These are phyloP conservation scores for Ectropis grisescens DNA, from an alignment of 1,140 invertebrate species.

Conservation along the genomic window DNA sequence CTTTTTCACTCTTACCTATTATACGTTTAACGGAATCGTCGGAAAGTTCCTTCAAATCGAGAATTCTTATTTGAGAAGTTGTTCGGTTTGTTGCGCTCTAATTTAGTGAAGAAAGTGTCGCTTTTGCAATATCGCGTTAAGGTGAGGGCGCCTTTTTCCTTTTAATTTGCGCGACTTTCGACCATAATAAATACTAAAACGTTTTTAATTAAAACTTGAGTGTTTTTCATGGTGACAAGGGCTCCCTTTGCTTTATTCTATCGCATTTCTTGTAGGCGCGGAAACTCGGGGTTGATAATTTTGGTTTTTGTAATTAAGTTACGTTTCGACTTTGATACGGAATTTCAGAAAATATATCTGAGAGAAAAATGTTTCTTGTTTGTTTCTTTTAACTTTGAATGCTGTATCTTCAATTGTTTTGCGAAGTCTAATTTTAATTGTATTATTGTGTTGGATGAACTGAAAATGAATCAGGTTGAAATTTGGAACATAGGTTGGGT, in stretches of 20 bases:
- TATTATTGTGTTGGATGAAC: too few relatives aligned
- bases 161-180: conserved; percentile 14
- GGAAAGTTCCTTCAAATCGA: conserved; percentile 24
- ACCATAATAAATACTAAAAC: conserved; percentile 16
- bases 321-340: too few relatives aligned
- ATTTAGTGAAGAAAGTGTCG: conserved; percentile 25
- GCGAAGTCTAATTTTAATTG: too few relatives aligned
- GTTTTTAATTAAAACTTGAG: conserved; percentile 14
- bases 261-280: too few relatives aligned
- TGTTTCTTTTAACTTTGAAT: too few relatives aligned
- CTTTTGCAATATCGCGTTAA: conserved; percentile 16
- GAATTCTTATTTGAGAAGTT: conserved; percentile 24
- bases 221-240: not conserved
- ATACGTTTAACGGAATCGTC: conserved; percentile 25
- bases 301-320: too few relatives aligned
- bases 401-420: too few relatives aligned
- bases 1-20: conserved; percentile 29
- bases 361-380: too few relatives aligned
- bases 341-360: too few relatives aligned
- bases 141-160: conserved; percentile 8
- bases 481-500: too few relatives aligned
- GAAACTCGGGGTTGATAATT: too few relatives aligned
- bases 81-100: conserved; percentile 27
- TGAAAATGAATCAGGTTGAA: too few relatives aligned
- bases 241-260: not conserved